Percentiles rank a stretch among this genome's conserved stretches.
Evolutionary conservation across 2,113 vertebrate genomes (phyloP).

Genomic region (Lepus europaeus): DNA sequence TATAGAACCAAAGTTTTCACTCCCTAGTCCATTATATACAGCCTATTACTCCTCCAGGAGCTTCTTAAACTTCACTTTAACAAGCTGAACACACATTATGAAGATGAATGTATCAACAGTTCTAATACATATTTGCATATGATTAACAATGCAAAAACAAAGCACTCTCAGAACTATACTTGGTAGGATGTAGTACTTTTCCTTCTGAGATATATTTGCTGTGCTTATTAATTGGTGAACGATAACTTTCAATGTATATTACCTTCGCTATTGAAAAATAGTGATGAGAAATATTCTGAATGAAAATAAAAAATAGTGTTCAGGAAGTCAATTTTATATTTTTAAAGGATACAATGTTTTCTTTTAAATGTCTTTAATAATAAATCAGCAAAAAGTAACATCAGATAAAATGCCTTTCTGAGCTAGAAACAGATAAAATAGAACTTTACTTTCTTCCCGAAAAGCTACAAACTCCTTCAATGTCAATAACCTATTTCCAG

Average conservation of each 20-base stretch:
- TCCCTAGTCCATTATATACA: conserved; percentile 69
- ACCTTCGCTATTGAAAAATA: conserved; percentile 34
- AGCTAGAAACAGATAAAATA: conserved; percentile 14
- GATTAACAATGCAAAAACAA: conserved; percentile 76
- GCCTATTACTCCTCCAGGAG: conserved; percentile 78
- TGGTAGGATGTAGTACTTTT: conserved; percentile 18
- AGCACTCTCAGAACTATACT: conserved; percentile 61
- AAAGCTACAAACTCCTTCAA: background rate
- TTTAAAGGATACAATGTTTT: background rate
- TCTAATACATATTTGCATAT: conserved; percentile 79
- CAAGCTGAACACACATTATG: conserved; percentile 80
- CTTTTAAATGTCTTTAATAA: conserved; percentile 1
- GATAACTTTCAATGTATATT: background rate
- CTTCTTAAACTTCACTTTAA: conserved; percentile 79
- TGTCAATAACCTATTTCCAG: background rate
- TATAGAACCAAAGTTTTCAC: conserved; percentile 76
- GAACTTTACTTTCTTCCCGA: background rate
- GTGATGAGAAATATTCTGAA: conserved; percentile 35
- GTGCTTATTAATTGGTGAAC: conserved; percentile 31
- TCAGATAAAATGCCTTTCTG: background rate
- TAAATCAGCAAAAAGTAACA: background rate
- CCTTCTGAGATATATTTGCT: conserved; percentile 16
- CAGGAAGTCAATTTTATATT: conserved; percentile 21
- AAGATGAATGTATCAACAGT: conserved; percentile 73
- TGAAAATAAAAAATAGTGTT: conserved; percentile 26